These are phyloP conservation scores for Petrocephalus zakoni DNA, from an alignment of 2,113 vertebrate genomes.

Conservation along the genomic window DNA sequence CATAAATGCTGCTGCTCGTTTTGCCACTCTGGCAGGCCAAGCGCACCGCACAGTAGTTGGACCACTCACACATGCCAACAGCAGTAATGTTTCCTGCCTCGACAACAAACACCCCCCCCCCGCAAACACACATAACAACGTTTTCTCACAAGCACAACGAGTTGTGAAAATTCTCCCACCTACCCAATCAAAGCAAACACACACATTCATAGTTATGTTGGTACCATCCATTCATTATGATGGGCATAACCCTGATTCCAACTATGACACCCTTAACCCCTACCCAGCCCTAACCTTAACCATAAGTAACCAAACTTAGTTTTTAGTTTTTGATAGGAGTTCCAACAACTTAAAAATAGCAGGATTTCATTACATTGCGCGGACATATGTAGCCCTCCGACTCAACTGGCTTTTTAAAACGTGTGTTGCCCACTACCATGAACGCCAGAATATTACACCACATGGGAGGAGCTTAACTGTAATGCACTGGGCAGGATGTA, in stretches of 20 bases:
- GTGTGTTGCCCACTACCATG: background rate
- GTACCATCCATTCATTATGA: background rate
- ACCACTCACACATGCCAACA: background rate
- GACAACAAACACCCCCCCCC: background rate
- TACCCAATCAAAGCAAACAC: background rate
- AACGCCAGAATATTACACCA: background rate
- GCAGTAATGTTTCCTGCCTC: background rate
- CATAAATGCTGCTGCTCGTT: background rate
- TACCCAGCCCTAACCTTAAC: background rate
- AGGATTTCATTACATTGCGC: too few relatives aligned
- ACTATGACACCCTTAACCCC: background rate
- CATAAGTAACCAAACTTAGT: background rate
- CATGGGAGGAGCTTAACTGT: background rate
- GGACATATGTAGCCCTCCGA: background rate
- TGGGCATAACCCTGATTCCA: background rate
- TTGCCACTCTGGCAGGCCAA: background rate
- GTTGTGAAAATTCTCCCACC: background rate
- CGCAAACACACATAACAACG: background rate
- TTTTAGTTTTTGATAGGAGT: too few relatives aligned
- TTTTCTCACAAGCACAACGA: background rate
- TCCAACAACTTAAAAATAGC: too few relatives aligned
- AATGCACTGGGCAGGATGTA: background rate
- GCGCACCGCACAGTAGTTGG: background rate
- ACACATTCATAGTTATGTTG: background rate
- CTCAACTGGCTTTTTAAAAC: background rate